A percentile compares a stretch with the other conserved stretches of the same genome.
These are phyloP conservation scores for Drosophila melanocephala DNA, from an alignment of 2,888 invertebrate genomes.

Conservation along the genomic window DNA sequence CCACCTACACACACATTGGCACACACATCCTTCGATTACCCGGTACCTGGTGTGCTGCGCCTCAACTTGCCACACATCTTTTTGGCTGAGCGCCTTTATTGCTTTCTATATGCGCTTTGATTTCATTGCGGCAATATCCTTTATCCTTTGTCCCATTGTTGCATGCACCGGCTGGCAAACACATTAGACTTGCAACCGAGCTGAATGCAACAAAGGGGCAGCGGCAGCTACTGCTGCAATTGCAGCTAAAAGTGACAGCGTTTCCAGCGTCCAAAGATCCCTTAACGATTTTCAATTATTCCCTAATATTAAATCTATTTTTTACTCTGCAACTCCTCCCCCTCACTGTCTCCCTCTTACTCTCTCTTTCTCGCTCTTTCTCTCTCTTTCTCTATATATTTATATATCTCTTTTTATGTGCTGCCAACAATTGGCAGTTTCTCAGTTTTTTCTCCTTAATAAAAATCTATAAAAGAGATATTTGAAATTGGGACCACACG, in stretches of 20 bases:
- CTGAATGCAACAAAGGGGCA: conserved; percentile 19
- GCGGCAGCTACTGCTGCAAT: not conserved
- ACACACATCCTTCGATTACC: conserved; percentile 21
- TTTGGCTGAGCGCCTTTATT: conserved; percentile 54
- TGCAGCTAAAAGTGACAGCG: conserved; percentile 42
- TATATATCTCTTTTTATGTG: not conserved
- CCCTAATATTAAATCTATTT: conserved; percentile 32
- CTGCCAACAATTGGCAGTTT: not conserved
- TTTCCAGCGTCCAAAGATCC: conserved; percentile 31
- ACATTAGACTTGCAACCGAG: conserved; percentile 68
- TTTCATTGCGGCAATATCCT: conserved; percentile 79
- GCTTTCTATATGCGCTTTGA: conserved; percentile 75
- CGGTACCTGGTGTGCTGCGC: conserved; percentile 27
- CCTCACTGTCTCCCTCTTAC: not conserved
- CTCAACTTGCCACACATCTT: not conserved
- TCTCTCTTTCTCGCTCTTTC: not conserved
- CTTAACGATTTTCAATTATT: conserved; percentile 43
- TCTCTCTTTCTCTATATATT: not conserved
- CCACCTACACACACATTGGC: conserved; percentile 32
- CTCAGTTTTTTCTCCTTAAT: not conserved
- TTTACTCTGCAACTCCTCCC: not conserved
- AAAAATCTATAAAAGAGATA: not conserved
- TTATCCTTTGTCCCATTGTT: conserved; percentile 74
- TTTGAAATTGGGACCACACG: not conserved
- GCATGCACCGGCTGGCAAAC: conserved; percentile 80